These are phyloP conservation scores for Oxytorus armatus DNA, from an alignment of 2,888 invertebrate species.

Conservation along the genomic window DNA sequence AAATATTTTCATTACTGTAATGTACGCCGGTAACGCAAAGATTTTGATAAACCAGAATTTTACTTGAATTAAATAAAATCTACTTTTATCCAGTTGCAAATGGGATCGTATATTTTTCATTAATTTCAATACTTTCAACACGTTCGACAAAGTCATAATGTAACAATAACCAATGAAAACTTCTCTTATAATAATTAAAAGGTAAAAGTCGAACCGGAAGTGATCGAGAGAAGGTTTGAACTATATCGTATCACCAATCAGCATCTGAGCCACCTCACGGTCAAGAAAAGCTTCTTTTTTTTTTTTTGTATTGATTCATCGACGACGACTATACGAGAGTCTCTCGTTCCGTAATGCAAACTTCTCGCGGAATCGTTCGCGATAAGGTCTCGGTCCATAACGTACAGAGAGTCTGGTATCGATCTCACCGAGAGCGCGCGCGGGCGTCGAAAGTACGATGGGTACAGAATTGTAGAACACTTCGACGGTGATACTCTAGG, in stretches of 20 bases:
- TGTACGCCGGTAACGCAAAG: neutral
- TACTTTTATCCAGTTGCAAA: too few relatives aligned
- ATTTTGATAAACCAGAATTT: neutral
- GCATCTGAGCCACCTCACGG: neutral
- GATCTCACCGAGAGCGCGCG: conserved; percentile 37
- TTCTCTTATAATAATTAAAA: neutral
- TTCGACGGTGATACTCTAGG: conserved; percentile 26
- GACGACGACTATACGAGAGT: conserved; percentile 28
- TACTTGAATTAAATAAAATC: neutral
- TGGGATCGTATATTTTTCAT: too few relatives aligned
- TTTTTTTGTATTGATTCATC: neutral
- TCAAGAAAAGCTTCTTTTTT: conserved; percentile 19
- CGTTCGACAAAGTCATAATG: too few relatives aligned
- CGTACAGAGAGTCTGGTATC: conserved; percentile 41
- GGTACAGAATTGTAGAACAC: conserved; percentile 53
- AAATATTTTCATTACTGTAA: neutral
- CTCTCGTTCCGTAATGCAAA: conserved; percentile 47
- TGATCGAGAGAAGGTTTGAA: neutral
- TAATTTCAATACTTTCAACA: too few relatives aligned
- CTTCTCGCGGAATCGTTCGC: conserved; percentile 40
- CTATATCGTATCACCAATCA: conserved; percentile 36
- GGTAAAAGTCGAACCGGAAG: neutral
- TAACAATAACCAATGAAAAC: neutral
- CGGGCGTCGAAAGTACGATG: conserved; percentile 25
- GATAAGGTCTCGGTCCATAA: conserved; percentile 62